phyloP scores from a whole-genome alignment of 2,888 invertebrate species.

The Automeris io region DNA sequence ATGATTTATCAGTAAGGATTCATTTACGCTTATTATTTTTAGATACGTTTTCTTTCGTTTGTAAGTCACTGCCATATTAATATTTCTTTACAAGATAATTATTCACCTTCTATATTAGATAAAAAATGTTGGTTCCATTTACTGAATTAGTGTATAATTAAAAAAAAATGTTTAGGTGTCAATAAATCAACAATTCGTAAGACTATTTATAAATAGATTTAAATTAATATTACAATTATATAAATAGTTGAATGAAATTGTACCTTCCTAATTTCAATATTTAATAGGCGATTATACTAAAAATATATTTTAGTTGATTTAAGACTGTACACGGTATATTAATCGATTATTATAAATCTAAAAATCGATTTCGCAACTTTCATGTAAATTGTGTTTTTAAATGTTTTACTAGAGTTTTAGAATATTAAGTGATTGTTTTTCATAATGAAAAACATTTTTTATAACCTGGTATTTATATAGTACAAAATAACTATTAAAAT shows the following conservation, averaged over 20 bases:
- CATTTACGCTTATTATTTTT: slow-evolving; percentile 67
- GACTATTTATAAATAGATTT: slow-evolving; percentile 22
- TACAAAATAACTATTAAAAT: too few relatives aligned
- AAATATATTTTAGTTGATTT: slow-evolving; percentile 39
- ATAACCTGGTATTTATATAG: too few relatives aligned
- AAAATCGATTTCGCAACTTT: too few relatives aligned
- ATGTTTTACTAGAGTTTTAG: too few relatives aligned
- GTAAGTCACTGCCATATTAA: slow-evolving; percentile 61
- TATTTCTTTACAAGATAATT: slow-evolving; percentile 20
- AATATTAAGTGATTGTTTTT: too few relatives aligned
- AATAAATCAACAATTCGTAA: slow-evolving; percentile 1
- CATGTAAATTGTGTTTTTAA: too few relatives aligned
- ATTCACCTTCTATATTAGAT: slow-evolving; percentile 16
- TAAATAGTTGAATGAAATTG: slow-evolving; percentile 12
- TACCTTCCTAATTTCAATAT: slow-evolving; percentile 10
- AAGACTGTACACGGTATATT: slow-evolving; percentile 53
- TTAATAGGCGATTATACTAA: slow-evolving; percentile 16
- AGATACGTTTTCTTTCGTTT: slow-evolving; percentile 32
- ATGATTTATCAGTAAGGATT: slow-evolving; percentile 1
- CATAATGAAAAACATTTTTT: too few relatives aligned
- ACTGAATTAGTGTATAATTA: slow-evolving; percentile 8
- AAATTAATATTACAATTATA: slow-evolving; percentile 11
- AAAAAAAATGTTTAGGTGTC: slow-evolving; percentile 15
- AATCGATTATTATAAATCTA: slow-evolving; percentile 12
- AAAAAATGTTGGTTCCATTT: slow-evolving; percentile 9